A percentile compares a stretch with the other conserved stretches of the same genome.
Conservation (phyloP, 2,888 invertebrate genomes). For the Pristionchus arcanus region DNA sequence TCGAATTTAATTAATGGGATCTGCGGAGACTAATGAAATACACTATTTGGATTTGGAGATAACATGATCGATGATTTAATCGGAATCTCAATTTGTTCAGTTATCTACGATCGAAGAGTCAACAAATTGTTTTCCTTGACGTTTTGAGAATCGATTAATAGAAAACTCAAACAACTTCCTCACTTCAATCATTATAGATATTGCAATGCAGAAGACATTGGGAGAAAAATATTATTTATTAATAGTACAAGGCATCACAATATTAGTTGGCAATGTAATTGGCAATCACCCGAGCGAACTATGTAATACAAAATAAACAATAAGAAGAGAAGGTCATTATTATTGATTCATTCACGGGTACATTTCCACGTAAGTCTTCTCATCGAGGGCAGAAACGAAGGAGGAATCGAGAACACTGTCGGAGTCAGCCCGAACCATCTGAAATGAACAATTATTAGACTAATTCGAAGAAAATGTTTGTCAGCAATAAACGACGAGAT, state of each 20-base stretch:
- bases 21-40: background rate
- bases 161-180: too few relatives aligned
- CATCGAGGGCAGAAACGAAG: background rate
- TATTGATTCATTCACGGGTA: background rate
- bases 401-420: background rate
- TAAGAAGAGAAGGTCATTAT: background rate
- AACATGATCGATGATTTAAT: too few relatives aligned
- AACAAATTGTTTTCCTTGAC: too few relatives aligned
- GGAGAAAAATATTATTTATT: too few relatives aligned
- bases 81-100: background rate
- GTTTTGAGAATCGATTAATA: too few relatives aligned
- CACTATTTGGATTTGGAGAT: background rate
- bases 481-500: too few relatives aligned
- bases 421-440: background rate
- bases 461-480: background rate
- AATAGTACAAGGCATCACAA: too few relatives aligned
- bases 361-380: background rate
- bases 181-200: too few relatives aligned
- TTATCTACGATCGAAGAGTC: too few relatives aligned
- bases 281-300: background rate
- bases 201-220: too few relatives aligned
- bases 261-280: too few relatives aligned
- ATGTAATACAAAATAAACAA: background rate
- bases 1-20: background rate
- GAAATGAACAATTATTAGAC: background rate